A percentile compares a stretch with the other conserved stretches of the same genome.
Evolutionary conservation across 2,113 vertebrate genomes (phyloP).

Genomic region (Triplophysa tibetana): DNA sequence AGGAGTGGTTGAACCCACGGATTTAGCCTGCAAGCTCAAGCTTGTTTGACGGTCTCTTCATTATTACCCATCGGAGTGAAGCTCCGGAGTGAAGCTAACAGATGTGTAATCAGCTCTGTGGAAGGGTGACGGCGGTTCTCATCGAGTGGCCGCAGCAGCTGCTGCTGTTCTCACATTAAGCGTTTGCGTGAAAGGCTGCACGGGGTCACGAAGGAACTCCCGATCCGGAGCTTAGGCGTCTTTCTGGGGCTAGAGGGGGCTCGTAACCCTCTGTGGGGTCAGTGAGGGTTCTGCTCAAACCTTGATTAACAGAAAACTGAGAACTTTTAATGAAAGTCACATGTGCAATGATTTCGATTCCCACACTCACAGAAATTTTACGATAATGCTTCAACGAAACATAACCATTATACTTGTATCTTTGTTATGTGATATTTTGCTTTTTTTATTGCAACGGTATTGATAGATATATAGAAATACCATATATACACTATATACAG

Average conservation of each 20-base stretch:
- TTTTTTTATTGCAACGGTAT: too few relatives aligned
- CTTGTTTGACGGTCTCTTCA: slow-evolving; percentile 33
- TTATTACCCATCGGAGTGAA: background rate
- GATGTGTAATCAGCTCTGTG: background rate
- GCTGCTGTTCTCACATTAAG: slow-evolving; percentile 44
- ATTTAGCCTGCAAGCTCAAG: slow-evolving; percentile 1
- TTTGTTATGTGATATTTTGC: background rate
- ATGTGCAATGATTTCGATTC: slow-evolving; percentile 30
- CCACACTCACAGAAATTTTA: slow-evolving; percentile 20
- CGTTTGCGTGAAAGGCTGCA: slow-evolving; percentile 21
- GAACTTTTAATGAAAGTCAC: slow-evolving; percentile 41
- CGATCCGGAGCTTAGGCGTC: background rate
- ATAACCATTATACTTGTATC: background rate
- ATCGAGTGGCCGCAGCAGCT: slow-evolving; percentile 35
- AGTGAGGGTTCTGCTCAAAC: slow-evolving; percentile 20
- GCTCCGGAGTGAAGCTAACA: background rate
- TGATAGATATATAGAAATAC: too few relatives aligned
- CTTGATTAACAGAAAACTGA: slow-evolving; percentile 30
- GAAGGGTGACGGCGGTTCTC: background rate
- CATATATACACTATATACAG: too few relatives aligned
- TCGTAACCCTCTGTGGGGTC: slow-evolving; percentile 13
- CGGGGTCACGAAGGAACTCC: slow-evolving; percentile 37
- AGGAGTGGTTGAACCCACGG: slow-evolving; percentile 10
- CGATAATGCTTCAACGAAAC: background rate
- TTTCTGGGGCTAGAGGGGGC: slow-evolving; percentile 6